phyloP scores from a whole-genome alignment of 2,888 invertebrate genomes.

The Lucinisca nassula region DNA sequence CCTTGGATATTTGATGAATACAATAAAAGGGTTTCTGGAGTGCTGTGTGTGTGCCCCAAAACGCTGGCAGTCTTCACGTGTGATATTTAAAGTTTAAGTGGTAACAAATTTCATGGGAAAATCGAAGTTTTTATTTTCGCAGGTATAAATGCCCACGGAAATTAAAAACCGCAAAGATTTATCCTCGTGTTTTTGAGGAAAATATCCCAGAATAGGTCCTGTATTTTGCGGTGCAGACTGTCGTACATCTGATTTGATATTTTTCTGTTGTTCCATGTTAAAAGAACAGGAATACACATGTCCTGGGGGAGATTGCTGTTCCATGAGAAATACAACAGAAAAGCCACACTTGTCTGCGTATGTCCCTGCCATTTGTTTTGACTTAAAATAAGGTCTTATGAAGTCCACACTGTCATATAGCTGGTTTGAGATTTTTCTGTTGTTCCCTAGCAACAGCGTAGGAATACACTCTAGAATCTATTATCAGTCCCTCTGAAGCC shows the following conservation, averaged over 20 bases:
- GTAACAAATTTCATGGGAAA: too few relatives aligned
- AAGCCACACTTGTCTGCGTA: too few relatives aligned
- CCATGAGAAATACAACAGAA: conserved; percentile 85
- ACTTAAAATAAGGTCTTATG: too few relatives aligned
- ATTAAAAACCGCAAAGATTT: too few relatives aligned
- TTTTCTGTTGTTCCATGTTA: conserved; percentile 83
- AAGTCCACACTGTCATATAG: neutral
- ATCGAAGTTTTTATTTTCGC: too few relatives aligned
- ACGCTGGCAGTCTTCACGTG: too few relatives aligned
- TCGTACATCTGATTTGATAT: neutral
- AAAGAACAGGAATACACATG: conserved; percentile 88
- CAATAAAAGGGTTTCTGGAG: neutral
- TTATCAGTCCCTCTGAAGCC: conserved; percentile 85
- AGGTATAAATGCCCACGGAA: too few relatives aligned
- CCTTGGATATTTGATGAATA: neutral
- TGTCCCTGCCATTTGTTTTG: too few relatives aligned
- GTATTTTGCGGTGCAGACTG: neutral
- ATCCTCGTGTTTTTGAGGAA: too few relatives aligned
- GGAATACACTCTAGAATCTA: conserved; percentile 88
- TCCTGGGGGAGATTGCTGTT: conserved; percentile 88
- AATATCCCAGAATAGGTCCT: too few relatives aligned
- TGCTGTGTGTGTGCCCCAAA: neutral
- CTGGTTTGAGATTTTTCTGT: neutral
- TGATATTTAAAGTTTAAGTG: too few relatives aligned
- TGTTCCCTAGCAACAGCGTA: conserved; percentile 88